Evolutionary conservation across 2,888 invertebrate species (phyloP).

Genomic region (Brachylomia viminalis): DNA sequence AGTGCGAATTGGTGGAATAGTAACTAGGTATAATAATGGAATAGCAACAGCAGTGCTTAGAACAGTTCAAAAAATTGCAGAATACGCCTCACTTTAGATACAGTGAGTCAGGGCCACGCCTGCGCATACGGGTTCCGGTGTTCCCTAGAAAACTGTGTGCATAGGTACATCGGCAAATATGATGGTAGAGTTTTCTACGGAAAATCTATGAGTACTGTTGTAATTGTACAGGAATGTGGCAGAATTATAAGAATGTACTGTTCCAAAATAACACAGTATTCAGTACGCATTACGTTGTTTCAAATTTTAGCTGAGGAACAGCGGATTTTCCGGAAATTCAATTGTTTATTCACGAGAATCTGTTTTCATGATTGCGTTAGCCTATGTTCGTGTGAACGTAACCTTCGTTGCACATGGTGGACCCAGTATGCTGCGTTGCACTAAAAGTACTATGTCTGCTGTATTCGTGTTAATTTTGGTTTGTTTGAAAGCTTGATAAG

Average conservation of each 20-base stretch:
- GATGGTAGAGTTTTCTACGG: constrained; percentile 12
- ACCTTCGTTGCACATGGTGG: too few relatives aligned
- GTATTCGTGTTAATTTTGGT: too few relatives aligned
- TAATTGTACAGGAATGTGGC: not conserved
- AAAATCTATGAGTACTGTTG: not conserved
- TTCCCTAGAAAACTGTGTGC: constrained; percentile 69
- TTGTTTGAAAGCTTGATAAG: too few relatives aligned
- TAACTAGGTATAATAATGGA: too few relatives aligned
- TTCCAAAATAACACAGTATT: not conserved
- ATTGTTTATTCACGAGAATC: not conserved
- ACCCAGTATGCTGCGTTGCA: too few relatives aligned
- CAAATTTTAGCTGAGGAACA: not conserved
- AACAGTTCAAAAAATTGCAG: constrained; percentile 59
- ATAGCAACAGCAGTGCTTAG: too few relatives aligned
- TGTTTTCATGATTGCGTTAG: not conserved
- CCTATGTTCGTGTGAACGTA: too few relatives aligned
- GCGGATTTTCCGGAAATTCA: not conserved
- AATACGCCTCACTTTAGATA: constrained; percentile 71
- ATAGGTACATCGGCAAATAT: constrained; percentile 34
- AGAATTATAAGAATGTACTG: not conserved
- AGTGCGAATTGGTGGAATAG: too few relatives aligned
- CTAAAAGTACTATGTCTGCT: too few relatives aligned
- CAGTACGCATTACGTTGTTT: not conserved
- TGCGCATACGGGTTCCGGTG: constrained; percentile 83
- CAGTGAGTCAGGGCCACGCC: constrained; percentile 81